Evolutionary conservation across 2,113 vertebrate genomes (phyloP).

Genomic region (Dipodomys stephensi): DNA sequence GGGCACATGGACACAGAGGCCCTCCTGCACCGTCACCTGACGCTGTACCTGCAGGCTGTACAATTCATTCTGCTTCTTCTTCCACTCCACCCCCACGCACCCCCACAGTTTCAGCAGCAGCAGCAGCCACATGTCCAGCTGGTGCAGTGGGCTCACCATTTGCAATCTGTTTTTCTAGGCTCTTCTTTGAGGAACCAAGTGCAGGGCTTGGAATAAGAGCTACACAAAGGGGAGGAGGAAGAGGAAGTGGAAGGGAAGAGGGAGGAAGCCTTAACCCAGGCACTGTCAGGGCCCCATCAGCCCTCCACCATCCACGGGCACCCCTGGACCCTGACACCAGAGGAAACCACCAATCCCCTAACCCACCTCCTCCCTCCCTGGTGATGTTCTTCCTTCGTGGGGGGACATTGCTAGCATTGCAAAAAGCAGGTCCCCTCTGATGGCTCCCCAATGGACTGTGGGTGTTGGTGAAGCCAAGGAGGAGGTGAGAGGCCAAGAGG

Average conservation of each 20-base stretch:
- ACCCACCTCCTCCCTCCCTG: background rate
- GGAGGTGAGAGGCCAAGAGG: background rate
- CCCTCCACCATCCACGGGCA: background rate
- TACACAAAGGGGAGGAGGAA: background rate
- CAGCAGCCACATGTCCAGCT: background rate
- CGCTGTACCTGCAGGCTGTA: fast-evolving
- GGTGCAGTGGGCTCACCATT: background rate
- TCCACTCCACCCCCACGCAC: fast-evolving
- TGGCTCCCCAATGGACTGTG: background rate
- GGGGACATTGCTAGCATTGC: background rate
- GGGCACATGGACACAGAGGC: conserved; percentile 4
- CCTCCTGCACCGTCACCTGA: fast-evolving
- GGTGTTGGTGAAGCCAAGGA: too few relatives aligned
- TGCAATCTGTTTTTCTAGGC: background rate
- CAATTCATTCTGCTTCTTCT: fast-evolving
- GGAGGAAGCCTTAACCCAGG: background rate
- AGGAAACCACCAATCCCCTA: background rate
- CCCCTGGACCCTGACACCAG: background rate
- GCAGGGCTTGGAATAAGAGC: background rate
- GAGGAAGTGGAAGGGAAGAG: too few relatives aligned
- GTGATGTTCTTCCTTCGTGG: background rate
- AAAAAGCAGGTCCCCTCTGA: background rate
- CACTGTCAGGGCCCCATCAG: background rate
- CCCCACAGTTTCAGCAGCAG: background rate
- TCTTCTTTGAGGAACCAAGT: conserved; percentile 24